These are phyloP conservation scores for Cacatua alba DNA, from an alignment of 2,113 vertebrate species.

Conservation along the genomic window DNA sequence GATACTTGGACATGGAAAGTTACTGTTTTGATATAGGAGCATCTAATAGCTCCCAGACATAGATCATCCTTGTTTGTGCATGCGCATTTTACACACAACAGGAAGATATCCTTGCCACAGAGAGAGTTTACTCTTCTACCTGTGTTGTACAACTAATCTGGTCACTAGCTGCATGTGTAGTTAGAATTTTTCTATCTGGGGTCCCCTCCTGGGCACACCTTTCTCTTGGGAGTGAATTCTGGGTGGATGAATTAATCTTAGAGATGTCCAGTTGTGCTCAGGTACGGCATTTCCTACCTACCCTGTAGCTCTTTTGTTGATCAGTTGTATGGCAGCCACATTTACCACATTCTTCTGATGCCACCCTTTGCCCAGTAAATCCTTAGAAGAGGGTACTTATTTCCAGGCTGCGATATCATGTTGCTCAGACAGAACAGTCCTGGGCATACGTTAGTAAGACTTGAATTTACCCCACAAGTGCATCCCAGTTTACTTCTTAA, in stretches of 20 bases:
- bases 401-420: neutral
- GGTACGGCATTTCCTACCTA: neutral
- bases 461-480: neutral
- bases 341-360: neutral
- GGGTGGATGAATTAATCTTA: neutral
- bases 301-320: neutral
- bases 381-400: neutral
- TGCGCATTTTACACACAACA: neutral
- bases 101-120: neutral
- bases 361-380: neutral
- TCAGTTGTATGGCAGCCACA: neutral
- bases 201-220: neutral
- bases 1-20: neutral
- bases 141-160: neutral
- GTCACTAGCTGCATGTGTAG: neutral
- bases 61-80: neutral
- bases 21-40: neutral
- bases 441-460: neutral
- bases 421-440: neutral
- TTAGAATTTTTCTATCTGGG: neutral
- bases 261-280: neutral
- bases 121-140: neutral
- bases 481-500: neutral
- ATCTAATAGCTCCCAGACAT: neutral
- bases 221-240: neutral